Evolutionary conservation across 2,797 vertebrate genomes (phyloP).

Genomic region (Myoxocephalus aenaeus): DNA sequence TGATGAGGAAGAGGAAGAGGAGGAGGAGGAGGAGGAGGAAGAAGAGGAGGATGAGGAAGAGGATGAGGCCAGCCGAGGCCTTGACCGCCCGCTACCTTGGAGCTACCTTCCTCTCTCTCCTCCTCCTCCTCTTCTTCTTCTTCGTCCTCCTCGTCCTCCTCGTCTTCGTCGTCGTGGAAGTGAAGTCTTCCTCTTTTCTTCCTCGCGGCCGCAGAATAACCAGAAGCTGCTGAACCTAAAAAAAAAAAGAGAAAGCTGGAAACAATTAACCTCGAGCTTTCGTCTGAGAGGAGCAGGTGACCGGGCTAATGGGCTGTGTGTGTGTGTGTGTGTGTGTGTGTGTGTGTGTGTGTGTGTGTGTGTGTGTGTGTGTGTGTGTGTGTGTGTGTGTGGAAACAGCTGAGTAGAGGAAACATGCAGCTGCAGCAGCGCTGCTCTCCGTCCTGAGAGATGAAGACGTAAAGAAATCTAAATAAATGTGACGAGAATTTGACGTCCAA

Average conservation of each 20-base stretch:
- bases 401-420: slow-evolving; percentile 50
- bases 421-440: slow-evolving; percentile 28
- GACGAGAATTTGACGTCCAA: not conserved
- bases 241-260: slow-evolving; percentile 29
- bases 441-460: slow-evolving; percentile 9
- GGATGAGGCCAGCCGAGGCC: slow-evolving; percentile 23
- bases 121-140: not conserved
- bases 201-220: slow-evolving; percentile 29
- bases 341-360: slow-evolving; percentile 27
- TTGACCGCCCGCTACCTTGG: not conserved
- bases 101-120: not conserved
- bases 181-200: slow-evolving; percentile 21
- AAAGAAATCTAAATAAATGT: slow-evolving; percentile 4
- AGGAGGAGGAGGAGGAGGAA: no score
- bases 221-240: not conserved
- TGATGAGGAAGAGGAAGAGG: no score
- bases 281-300: slow-evolving; percentile 64
- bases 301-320: slow-evolving; percentile 40
- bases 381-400: no score
- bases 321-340: slow-evolving; percentile 13
- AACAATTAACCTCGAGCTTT: slow-evolving; percentile 54
- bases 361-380: no score
- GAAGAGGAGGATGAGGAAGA: no score
- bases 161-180: not conserved
- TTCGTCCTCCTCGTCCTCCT: not conserved